Base-by-base conservation (phyloP, 2,888 invertebrate species). In the Noctua fimbriata region DNA sequence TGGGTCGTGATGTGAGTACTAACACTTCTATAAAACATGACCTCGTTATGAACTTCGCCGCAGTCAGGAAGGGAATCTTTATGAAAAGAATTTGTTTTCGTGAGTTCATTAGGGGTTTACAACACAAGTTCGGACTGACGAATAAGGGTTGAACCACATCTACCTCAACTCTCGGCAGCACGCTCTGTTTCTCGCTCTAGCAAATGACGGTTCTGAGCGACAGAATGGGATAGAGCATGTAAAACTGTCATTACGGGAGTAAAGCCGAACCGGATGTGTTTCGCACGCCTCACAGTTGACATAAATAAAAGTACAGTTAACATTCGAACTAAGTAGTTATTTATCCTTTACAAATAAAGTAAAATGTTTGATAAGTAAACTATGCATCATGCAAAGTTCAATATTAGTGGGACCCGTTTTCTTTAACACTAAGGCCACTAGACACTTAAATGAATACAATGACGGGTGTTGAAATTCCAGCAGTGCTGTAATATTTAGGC, bases 1-100 rank as follows among this genome's bases (percentile, higher is more conserved):
- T 99, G 98, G 98, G 98, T 28, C 97, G 99, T 91, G 98, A 99
- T 94, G 98, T 98, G 94, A 97, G 97, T 94, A 76, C 65, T 36
- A 21, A 10, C n/a, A 36, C 12, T 36, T 65, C 21, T 63, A 21
- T 18, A 21, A 36, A 36, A 65, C 21, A 21, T 21, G 36, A 65
- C 21, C 36, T 36, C 12, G 32, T 21, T 32, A 21, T 21, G 36
- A 65, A 21, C 36, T 65, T 21, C 3, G 1, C 63, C 63, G 18
- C 28, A 21, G 1, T 21, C 4, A 10, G 10, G 63, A 36, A 21
- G 65, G 10, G 32, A 36, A 36, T 32, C 18, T 32, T 63, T 32
- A 63, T 4, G 21, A 63, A 9, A 63, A 63, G 9, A 24, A 55
- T 55, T 1, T n/a, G 12, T 58, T 58, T 58, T 58, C 12, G n/a